A percentile compares a stretch with the other conserved stretches of the same genome.
These are phyloP conservation scores for Drosophila murphyi DNA, from an alignment of 1,140 invertebrate genomes.

Conservation along the genomic window DNA sequence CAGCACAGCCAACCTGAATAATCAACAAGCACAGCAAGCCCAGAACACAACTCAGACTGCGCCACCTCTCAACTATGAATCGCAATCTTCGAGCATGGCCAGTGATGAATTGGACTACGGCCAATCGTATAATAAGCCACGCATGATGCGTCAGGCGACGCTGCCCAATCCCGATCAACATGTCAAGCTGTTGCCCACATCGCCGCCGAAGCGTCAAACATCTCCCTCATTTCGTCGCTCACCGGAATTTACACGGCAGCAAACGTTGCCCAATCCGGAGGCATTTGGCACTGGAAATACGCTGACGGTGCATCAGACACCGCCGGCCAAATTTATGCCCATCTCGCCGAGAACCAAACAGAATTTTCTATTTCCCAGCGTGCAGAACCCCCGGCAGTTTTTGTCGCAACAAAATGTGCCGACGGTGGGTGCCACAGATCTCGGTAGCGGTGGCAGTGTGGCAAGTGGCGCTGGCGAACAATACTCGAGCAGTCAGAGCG, in stretches of 20 bases:
- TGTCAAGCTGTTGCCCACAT: constrained; percentile 81
- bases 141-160: constrained; percentile 80
- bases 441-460: constrained; percentile 61
- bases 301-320: constrained; percentile 68
- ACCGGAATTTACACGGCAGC: constrained; percentile 82
- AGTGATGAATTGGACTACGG: constrained; percentile 71
- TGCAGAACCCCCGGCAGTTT: constrained; percentile 79
- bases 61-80: constrained; percentile 64
- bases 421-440: constrained; percentile 62
- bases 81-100: constrained; percentile 63
- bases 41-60: constrained; percentile 12
- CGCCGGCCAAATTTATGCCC: constrained; percentile 79
- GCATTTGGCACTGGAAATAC: constrained; percentile 78
- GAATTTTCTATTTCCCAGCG: constrained; percentile 83
- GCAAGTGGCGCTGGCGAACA: constrained; percentile 69
- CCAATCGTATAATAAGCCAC: constrained; percentile 63
- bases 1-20: constrained; percentile 49
- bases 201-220: constrained; percentile 82
- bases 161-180: constrained; percentile 84
- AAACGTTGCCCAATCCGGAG: constrained; percentile 82
- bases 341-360: constrained; percentile 83
- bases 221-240: constrained; percentile 82
- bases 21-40: constrained; percentile 22
- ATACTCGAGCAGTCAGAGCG: constrained; percentile 84
- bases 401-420: constrained; percentile 83